Conservation (phyloP, 2,888 invertebrate genomes). For the Dysmachus trigonus region DNA sequence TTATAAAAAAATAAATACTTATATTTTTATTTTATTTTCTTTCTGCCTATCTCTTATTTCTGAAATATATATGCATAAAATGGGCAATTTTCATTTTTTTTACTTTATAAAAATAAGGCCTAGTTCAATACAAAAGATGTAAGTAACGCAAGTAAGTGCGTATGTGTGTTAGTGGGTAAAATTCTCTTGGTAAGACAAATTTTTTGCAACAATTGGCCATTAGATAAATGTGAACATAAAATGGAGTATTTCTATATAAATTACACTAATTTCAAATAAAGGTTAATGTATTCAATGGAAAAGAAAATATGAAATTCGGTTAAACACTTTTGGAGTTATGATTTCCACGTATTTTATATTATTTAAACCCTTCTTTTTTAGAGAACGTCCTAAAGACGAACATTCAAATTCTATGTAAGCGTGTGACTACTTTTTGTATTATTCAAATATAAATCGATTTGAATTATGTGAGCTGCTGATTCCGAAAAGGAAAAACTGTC, state of each 20-base stretch:
- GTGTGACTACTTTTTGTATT: too few relatives aligned
- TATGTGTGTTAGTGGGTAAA: not conserved
- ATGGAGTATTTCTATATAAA: not conserved
- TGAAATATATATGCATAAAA: not conserved
- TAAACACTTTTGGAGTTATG: too few relatives aligned
- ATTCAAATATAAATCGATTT: too few relatives aligned
- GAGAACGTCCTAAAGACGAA: too few relatives aligned
- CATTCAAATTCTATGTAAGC: too few relatives aligned
- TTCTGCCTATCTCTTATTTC: not conserved
- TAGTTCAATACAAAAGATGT: not conserved
- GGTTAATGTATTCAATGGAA: not conserved
- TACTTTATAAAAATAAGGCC: not conserved
- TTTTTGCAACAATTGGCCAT: not conserved
- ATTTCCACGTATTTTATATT: too few relatives aligned
- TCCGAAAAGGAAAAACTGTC: too few relatives aligned
- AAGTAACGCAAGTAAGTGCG: conserved; percentile 24
- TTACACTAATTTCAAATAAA: not conserved
- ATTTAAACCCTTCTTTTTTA: too few relatives aligned
- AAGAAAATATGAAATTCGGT: not conserved
- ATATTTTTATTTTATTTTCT: not conserved
- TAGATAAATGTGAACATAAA: not conserved
- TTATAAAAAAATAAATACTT: not conserved
- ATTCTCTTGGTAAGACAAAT: not conserved
- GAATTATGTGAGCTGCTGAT: too few relatives aligned
- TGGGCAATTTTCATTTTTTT: not conserved